Conservation (phyloP, 2,113 vertebrate species). For the Rhynchopsitta pachyrhyncha region DNA sequence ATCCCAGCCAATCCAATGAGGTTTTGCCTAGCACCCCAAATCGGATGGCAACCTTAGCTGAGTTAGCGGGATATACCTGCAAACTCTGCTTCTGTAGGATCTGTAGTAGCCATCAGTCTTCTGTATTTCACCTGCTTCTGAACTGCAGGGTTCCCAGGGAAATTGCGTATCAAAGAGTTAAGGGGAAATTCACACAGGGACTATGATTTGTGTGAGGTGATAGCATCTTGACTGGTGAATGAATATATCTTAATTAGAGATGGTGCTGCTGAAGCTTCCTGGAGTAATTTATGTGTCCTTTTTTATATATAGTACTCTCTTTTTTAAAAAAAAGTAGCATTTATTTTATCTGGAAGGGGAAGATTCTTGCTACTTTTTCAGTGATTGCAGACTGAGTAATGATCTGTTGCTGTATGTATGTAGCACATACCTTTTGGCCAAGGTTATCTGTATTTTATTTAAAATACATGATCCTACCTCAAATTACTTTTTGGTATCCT, state of each 20-base stretch:
- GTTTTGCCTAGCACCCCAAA: not conserved
- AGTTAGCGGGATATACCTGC: not conserved
- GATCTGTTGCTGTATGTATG: fast-evolving
- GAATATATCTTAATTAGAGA: not conserved
- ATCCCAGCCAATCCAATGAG: not conserved
- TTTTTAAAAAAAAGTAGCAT: not conserved
- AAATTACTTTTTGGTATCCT: not conserved
- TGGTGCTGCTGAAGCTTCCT: not conserved
- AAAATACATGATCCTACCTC: not conserved
- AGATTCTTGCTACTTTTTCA: not conserved
- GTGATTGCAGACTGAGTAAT: not conserved
- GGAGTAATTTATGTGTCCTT: not conserved
- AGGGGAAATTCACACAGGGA: not conserved
- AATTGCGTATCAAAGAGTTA: not conserved
- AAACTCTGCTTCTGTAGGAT: not conserved
- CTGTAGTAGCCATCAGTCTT: not conserved
- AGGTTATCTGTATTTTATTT: not conserved
- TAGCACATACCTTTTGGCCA: not conserved
- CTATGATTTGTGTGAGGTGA: not conserved
- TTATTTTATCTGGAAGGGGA: not conserved
- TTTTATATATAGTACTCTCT: not conserved
- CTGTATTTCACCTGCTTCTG: fast-evolving
- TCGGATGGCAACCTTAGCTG: not conserved
- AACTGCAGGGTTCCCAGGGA: not conserved
- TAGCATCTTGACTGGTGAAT: not conserved